These are phyloP conservation scores for Eristalis tenax DNA, from an alignment of 2,888 invertebrate genomes.

Conservation along the genomic window DNA sequence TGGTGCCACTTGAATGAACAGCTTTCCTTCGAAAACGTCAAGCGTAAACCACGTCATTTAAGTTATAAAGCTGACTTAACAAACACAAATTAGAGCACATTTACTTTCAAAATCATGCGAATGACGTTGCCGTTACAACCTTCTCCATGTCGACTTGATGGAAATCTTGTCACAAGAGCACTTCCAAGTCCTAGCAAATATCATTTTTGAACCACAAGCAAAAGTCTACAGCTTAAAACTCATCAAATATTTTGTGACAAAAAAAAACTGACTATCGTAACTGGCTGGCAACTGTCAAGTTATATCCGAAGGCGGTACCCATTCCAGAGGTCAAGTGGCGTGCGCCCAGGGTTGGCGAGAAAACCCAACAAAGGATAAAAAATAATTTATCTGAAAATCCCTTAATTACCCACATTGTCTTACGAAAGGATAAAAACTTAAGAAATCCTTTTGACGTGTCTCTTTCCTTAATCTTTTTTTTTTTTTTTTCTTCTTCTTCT, in stretches of 20 bases:
- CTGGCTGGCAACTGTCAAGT: not conserved
- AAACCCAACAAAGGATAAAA: slow-evolving; percentile 14
- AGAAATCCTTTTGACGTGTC: slow-evolving; percentile 37
- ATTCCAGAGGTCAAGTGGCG: not conserved
- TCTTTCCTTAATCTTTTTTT: not conserved
- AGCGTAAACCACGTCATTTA: no score
- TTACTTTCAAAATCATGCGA: not conserved
- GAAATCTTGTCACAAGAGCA: not conserved
- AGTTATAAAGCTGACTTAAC: no score
- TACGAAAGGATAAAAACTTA: slow-evolving; percentile 41
- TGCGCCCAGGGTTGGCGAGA: slow-evolving; percentile 20
- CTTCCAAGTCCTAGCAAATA: not conserved
- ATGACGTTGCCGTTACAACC: not conserved
- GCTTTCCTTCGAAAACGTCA: no score
- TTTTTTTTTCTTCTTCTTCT: slow-evolving; percentile 21
- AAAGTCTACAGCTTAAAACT: not conserved
- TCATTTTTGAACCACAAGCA: not conserved
- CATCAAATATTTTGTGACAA: not conserved
- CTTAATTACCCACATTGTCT: slow-evolving; percentile 60
- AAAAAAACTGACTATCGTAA: not conserved
- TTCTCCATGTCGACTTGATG: not conserved
- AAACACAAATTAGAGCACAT: no score
- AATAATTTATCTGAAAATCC: slow-evolving; percentile 43
- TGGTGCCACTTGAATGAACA: no score
- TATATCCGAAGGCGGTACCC: not conserved